Evolutionary conservation across 2,888 invertebrate genomes (phyloP).

Genomic region (Timema podura): DNA sequence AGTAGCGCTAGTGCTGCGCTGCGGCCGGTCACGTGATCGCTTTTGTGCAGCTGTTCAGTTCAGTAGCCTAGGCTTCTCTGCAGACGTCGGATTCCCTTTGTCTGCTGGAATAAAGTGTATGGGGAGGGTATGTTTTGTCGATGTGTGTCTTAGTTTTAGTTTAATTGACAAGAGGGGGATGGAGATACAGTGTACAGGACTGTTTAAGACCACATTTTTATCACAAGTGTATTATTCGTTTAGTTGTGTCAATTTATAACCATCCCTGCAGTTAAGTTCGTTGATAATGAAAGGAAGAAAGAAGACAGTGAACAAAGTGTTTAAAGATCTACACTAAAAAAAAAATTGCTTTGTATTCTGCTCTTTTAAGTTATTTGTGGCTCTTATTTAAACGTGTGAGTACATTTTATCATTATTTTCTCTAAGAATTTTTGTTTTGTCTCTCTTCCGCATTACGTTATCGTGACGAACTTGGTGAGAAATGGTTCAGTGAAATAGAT

Average conservation of each 20-base stretch:
- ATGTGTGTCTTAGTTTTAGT: slow-evolving; percentile 16
- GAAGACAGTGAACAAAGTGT: slow-evolving; percentile 15
- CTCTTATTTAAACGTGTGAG: too few species aligned
- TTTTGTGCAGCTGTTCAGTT: slow-evolving; percentile 32
- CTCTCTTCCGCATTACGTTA: too few species aligned
- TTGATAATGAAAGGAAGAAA: slow-evolving; percentile 23
- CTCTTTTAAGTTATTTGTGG: too few species aligned
- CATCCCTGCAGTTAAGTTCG: too few species aligned
- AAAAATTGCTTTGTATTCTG: slow-evolving; percentile 3
- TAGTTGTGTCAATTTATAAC: too few species aligned
- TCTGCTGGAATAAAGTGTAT: slow-evolving; percentile 24
- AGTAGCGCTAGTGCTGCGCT: slow-evolving; percentile 15
- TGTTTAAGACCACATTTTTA: slow-evolving; percentile 2
- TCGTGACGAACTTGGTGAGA: too few species aligned
- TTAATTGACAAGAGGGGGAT: slow-evolving; percentile 20
- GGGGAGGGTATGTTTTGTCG: slow-evolving; percentile 23
- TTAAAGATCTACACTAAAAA: background rate
- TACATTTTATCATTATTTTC: too few species aligned
- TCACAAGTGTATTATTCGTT: too few species aligned
- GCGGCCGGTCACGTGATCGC: slow-evolving; percentile 27
- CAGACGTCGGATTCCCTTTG: slow-evolving; percentile 31
- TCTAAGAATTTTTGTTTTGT: too few species aligned
- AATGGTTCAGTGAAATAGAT: too few species aligned
- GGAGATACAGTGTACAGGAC: slow-evolving; percentile 18
- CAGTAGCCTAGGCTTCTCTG: slow-evolving; percentile 29